Conservation (phyloP, 2,888 invertebrate genomes). For the Bibio marci region DNA sequence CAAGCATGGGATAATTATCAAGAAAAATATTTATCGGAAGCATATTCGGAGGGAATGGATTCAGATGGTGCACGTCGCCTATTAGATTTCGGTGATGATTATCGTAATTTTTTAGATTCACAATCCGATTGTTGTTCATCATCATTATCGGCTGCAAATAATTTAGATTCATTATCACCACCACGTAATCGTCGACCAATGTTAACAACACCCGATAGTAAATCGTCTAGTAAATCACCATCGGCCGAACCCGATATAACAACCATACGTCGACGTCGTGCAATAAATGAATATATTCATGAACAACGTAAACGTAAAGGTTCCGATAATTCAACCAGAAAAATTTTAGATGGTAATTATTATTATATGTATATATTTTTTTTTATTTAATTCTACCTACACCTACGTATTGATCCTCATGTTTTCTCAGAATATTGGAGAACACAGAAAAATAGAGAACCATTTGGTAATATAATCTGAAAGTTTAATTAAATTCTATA, state of each 20-base stretch:
- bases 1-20: conserved; percentile 94
- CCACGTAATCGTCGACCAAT: conserved; percentile 17
- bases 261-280: conserved; percentile 17
- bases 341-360: conserved; percentile 8
- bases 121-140: conserved; percentile 74
- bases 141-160: conserved; percentile 49
- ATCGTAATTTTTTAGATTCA: conserved; percentile 74
- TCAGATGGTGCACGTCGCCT: conserved; percentile 68
- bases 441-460: no score
- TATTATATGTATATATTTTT: no score
- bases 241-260: neutral
- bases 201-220: neutral
- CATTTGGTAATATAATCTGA: no score
- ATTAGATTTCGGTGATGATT: conserved; percentile 79
- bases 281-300: conserved; percentile 24
- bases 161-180: conserved; percentile 30
- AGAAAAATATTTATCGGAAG: conserved; percentile 84
- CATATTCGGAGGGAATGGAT: conserved; percentile 73
- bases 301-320: conserved; percentile 20
- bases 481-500: no score
- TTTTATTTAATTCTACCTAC: no score
- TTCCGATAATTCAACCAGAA: conserved; percentile 3
- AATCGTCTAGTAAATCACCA: conserved; percentile 3
- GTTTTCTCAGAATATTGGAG: no score
- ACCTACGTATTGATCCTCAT: no score